These are phyloP conservation scores for Metallyticus violacea DNA, from an alignment of 2,888 invertebrate genomes.

Conservation along the genomic window DNA sequence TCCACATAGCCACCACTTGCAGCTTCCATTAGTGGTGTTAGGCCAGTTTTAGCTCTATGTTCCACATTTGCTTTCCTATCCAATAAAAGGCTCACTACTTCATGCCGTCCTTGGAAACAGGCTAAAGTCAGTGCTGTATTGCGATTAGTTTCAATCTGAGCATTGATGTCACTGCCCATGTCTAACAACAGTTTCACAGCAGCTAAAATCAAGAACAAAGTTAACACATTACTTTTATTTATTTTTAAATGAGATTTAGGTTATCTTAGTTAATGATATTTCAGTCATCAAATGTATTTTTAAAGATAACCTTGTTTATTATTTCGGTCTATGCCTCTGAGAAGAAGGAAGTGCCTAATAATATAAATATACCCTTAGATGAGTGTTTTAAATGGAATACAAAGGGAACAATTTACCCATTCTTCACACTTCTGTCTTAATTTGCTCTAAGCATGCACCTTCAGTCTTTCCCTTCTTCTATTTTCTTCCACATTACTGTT, in stretches of 20 bases:
- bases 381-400: no score
- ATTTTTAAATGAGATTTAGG: not conserved
- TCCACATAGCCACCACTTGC: constrained; percentile 99
- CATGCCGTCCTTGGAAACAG: constrained; percentile 98
- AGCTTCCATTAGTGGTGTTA: constrained; percentile 99
- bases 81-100: constrained; percentile 93
- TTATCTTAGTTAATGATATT: no score
- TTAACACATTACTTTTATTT: not conserved
- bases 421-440: no score
- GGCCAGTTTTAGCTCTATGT: constrained; percentile 97
- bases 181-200: constrained; percentile 93
- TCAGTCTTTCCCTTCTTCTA: no score
- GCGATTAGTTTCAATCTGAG: constrained; percentile 98
- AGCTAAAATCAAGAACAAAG: constrained; percentile 51
- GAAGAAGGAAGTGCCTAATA: no score
- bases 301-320: no score
- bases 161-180: constrained; percentile 98
- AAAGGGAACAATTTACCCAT: no score
- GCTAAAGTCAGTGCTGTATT: constrained; percentile 98
- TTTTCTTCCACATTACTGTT: no score
- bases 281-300: no score
- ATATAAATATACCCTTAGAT: no score
- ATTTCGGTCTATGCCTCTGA: no score
- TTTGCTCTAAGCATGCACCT: no score
- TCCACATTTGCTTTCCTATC: constrained; percentile 98